phyloP scores from a whole-genome alignment of 2,797 vertebrate species.

The Sebastolobus altivelis region DNA sequence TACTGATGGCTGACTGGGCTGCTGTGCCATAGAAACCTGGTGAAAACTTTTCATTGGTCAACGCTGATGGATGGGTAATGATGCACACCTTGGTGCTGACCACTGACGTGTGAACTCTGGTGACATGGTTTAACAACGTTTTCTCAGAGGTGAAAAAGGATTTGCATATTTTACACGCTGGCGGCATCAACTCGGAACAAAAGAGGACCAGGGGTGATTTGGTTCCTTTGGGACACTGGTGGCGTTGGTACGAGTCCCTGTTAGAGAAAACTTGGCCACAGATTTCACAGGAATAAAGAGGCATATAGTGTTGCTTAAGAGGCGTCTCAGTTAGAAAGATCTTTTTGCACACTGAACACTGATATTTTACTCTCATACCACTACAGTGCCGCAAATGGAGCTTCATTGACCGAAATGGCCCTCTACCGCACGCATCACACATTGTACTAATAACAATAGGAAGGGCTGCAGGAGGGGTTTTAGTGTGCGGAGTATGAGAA shows the following conservation, averaged over 20 bases:
- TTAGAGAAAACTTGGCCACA: conserved; percentile 72
- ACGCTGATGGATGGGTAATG: conserved; percentile 33
- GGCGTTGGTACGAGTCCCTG: conserved; percentile 23
- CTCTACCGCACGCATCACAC: conserved; percentile 66
- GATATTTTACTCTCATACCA: conserved; percentile 40
- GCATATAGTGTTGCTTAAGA: conserved; percentile 68
- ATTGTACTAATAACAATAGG: background rate
- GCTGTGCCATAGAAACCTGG: background rate
- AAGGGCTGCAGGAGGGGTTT: background rate
- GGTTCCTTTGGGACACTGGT: conserved; percentile 64
- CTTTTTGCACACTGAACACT: conserved; percentile 69
- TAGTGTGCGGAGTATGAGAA: background rate
- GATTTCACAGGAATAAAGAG: conserved; percentile 62
- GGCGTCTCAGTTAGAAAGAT: conserved; percentile 43
- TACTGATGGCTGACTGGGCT: background rate
- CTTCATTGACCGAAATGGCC: conserved; percentile 70
- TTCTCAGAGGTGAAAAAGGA: conserved; percentile 69
- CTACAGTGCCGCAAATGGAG: conserved; percentile 73
- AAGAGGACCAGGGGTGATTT: conserved; percentile 52
- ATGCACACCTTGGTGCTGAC: conserved; percentile 69
- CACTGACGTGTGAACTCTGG: conserved; percentile 67
- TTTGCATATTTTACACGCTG: conserved; percentile 73
- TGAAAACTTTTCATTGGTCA: conserved; percentile 13
- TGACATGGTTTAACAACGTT: conserved; percentile 65
- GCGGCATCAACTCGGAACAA: conserved; percentile 66